phyloP scores from a whole-genome alignment of 1,140 invertebrate species.

The Lordiphosa mommai region DNA sequence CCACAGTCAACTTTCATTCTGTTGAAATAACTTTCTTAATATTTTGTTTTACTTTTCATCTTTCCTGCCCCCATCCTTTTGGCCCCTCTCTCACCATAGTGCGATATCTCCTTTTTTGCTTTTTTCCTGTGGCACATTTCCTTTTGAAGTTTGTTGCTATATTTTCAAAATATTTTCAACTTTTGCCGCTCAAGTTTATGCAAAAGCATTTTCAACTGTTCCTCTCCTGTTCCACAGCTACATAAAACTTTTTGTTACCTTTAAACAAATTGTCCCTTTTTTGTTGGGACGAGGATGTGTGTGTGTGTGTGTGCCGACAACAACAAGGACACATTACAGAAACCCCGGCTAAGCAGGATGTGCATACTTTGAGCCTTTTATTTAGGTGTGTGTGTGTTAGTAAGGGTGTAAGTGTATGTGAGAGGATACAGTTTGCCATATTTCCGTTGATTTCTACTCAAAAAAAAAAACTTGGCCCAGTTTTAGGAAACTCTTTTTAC shows the following conservation, averaged over 20 bases:
- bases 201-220: conserved; percentile 38
- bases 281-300: conserved; percentile 15
- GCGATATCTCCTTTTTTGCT: conserved; percentile 32
- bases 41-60: conserved; percentile 55
- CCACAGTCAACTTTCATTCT: conserved; percentile 52
- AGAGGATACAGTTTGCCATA: conserved; percentile 40
- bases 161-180: conserved; percentile 62
- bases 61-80: conserved; percentile 10
- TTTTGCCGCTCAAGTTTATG: conserved; percentile 64
- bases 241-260: conserved; percentile 63
- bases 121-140: conserved; percentile 60
- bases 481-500: conserved; percentile 11
- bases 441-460: conserved; percentile 60
- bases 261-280: conserved; percentile 69
- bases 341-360: conserved; percentile 58
- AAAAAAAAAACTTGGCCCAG: conserved; percentile 47
- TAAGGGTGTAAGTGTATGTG: conserved; percentile 16
- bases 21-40: conserved; percentile 67
- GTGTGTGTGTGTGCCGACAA: conserved; percentile 21
- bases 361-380: conserved; percentile 53
- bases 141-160: conserved; percentile 69
- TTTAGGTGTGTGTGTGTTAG: conserved; percentile 15
- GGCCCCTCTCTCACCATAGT: conserved; percentile 10
- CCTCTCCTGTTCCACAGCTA: conserved; percentile 4
- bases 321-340: conserved; percentile 51